phyloP scores from a whole-genome alignment of 2,797 vertebrate species.

The Phrynocephalus vlangalii region DNA sequence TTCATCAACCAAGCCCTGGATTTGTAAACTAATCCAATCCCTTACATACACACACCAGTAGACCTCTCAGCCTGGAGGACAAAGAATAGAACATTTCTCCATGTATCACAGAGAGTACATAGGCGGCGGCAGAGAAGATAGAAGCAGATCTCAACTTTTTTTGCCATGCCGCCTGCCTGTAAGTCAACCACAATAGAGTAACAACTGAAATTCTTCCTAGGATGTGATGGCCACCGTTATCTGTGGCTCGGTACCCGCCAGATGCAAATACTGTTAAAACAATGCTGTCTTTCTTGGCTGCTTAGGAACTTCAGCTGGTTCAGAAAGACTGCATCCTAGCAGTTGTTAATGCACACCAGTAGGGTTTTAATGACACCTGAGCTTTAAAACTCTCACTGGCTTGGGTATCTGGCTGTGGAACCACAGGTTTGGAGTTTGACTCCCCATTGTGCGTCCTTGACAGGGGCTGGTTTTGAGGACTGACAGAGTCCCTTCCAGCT shows the following conservation, averaged over 20 bases:
- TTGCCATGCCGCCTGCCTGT: neutral
- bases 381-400: neutral
- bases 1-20: neutral
- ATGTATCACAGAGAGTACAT: neutral
- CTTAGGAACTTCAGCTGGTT: neutral
- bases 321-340: neutral
- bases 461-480: too few species aligned
- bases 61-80: neutral
- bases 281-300: neutral
- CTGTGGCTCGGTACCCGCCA: neutral
- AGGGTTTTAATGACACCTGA: neutral
- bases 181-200: neutral
- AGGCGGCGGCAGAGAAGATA: neutral
- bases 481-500: too few species aligned
- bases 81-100: too few species aligned
- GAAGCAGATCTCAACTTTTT: neutral
- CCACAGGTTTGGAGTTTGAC: too few species aligned
- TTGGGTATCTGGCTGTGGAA: too few species aligned
- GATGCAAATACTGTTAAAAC: neutral
- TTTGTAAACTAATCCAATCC: neutral
- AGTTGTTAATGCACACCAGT: neutral
- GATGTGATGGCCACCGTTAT: neutral
- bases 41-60: neutral
- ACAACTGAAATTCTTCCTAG: neutral
- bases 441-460: too few species aligned